These are phyloP conservation scores for Sphaerophoria taeniata DNA, from an alignment of 2,888 invertebrate species.

Conservation along the genomic window DNA sequence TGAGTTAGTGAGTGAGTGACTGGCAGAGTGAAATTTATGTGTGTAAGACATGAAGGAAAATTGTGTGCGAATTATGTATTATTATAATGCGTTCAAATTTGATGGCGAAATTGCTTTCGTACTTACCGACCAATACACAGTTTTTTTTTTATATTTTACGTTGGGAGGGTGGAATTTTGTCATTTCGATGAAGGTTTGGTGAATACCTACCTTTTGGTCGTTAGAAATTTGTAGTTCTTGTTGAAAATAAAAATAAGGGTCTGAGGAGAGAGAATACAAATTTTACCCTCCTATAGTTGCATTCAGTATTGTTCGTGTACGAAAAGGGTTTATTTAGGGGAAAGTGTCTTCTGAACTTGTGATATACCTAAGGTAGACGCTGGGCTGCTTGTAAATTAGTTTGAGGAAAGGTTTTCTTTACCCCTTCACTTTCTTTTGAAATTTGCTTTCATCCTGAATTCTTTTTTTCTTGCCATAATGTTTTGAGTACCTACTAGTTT, in stretches of 20 bases:
- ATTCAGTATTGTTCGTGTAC: constrained; percentile 29
- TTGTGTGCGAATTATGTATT: constrained; percentile 76
- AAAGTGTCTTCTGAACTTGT: constrained; percentile 52
- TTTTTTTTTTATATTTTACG: constrained; percentile 57
- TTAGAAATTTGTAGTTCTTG: constrained; percentile 51
- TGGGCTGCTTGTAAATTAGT: constrained; percentile 59
- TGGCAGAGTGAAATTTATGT: constrained; percentile 75
- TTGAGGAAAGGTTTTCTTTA: constrained; percentile 26
- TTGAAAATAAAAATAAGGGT: constrained; percentile 30
- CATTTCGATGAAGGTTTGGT: constrained; percentile 46
- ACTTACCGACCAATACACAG: constrained; percentile 39
- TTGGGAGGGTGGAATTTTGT: constrained; percentile 30
- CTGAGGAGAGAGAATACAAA: constrained; percentile 30
- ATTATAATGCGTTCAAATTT: constrained; percentile 74
- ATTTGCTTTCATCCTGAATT: too few species aligned
- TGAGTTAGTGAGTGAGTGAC: constrained; percentile 70
- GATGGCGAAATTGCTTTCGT: constrained; percentile 75
- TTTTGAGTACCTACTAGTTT: too few species aligned
- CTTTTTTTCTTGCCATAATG: too few species aligned
- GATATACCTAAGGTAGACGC: constrained; percentile 11
- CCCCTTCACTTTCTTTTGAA: too few species aligned
- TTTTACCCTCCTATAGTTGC: background rate
- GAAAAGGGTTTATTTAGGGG: constrained; percentile 50
- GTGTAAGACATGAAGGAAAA: constrained; percentile 75
- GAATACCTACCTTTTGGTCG: constrained; percentile 7